phyloP scores from a whole-genome alignment of 2,888 invertebrate species.

The Aricia artaxerxes region DNA sequence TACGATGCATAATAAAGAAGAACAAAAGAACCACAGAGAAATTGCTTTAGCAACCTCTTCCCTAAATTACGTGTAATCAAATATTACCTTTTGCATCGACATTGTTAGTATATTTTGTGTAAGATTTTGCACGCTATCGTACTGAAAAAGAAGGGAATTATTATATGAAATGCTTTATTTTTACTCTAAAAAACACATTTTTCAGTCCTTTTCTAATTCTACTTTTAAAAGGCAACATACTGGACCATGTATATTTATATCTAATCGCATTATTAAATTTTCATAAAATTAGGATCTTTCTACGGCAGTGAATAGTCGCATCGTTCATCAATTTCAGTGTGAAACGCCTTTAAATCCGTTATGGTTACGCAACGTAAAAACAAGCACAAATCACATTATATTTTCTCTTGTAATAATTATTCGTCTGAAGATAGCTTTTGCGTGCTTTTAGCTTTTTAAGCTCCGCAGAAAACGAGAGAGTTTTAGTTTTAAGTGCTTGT shows the following conservation, averaged over 20 bases:
- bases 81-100: background rate
- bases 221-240: no score
- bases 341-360: background rate
- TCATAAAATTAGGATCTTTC: no score
- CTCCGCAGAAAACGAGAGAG: background rate
- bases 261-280: no score
- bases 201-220: no score
- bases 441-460: slow-evolving; percentile 1
- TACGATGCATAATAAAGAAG: background rate
- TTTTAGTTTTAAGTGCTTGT: no score
- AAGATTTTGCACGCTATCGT: no score
- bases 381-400: slow-evolving; percentile 27
- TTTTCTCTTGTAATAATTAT: slow-evolving; percentile 6
- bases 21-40: background rate
- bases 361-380: slow-evolving; percentile 26
- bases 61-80: background rate
- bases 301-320: background rate
- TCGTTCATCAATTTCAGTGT: background rate
- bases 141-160: no score
- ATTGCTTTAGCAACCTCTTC: background rate
- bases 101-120: no score
- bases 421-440: slow-evolving; percentile 5
- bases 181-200: no score
- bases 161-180: no score
- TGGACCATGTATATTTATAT: no score